These are phyloP conservation scores for Epizoanthus stellaris DNA, from an alignment of 92 coral and sea anemone species.

Conservation along the genomic window DNA sequence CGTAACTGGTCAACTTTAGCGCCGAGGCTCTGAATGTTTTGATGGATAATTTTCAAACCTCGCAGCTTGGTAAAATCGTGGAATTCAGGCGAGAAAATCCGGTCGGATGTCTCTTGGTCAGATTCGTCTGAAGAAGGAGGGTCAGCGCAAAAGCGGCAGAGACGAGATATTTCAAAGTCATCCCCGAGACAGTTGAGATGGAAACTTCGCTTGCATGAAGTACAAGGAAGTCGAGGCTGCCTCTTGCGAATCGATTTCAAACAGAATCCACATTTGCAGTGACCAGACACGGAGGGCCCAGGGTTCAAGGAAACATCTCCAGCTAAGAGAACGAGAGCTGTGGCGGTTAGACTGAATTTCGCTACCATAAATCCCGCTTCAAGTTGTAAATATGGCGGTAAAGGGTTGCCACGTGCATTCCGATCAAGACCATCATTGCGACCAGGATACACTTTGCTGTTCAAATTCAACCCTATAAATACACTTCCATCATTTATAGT, in stretches of 20 bases:
- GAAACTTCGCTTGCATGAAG: background rate
- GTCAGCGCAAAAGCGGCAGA: background rate
- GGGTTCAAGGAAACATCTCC: constrained; percentile 45
- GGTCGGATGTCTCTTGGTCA: background rate
- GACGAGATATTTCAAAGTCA: background rate
- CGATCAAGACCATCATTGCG: constrained; percentile 24
- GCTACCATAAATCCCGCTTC: constrained; percentile 27
- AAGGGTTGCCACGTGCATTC: background rate
- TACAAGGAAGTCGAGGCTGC: background rate
- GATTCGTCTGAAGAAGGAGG: background rate
- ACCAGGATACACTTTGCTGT: constrained; percentile 30
- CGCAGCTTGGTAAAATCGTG: background rate
- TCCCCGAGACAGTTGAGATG: background rate
- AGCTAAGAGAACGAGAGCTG: constrained; percentile 23
- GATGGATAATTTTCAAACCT: constrained; percentile 4
- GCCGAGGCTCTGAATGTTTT: constrained; percentile 11
- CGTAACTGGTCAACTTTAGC: background rate
- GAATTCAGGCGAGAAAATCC: background rate
- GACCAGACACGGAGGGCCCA: background rate
- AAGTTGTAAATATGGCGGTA: constrained; percentile 47
- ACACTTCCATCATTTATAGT: constrained; percentile 11
- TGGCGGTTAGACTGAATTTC: constrained; percentile 22
- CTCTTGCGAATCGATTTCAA: background rate
- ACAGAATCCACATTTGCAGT: background rate
- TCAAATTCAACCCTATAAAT: constrained; percentile 41